Base-by-base conservation (phyloP, 1,140 invertebrate species). In the Zaprionus lachaisei region DNA sequence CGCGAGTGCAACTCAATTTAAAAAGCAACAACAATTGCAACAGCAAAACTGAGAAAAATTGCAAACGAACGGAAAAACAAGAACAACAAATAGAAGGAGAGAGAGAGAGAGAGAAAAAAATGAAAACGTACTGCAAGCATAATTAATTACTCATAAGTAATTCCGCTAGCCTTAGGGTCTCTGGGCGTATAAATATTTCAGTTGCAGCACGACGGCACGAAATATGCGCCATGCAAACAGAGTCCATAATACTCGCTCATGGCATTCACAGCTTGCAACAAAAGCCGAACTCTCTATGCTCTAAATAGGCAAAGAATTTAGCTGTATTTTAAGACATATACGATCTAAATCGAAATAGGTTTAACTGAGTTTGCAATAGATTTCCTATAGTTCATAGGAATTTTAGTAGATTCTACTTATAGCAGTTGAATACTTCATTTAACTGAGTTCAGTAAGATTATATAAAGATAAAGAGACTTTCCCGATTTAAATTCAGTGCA, bases 91-190 rank as follows among this genome's bases (percentile, higher is more conserved):
- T 60, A 49, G 26, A 22, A 38, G 56, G 22, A 51, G 41, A 31
- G 28, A 9, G 31, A 41, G 41, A 31, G 31, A 3, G 0, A 9
- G 31, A 31, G 51, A 1, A 38, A 38, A 56, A 60, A 17, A 47
- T 47, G 41, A 61, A 62, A 65, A 66, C 62, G 68, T 82, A 67
- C 83, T 70, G 80, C 83, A 74, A 83, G 80, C 80, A 83, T 87
- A 86, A 86, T 86, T 86, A 87, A 87, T 86, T 86, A 83, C 81
- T 80, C 81, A 83, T 83, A 83, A 83, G 81, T 83, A 83, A 83
- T 83, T 79, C 58, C 71, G 63, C 44, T 80, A 68, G 80, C 68
- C 77, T 74, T 79, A 69, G 73, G 81, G 69, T 49, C 41, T 68
- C 73, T 55, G 61, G 31, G 55, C 80, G 65, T 61, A 79, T 83